phyloP scores from a whole-genome alignment of 2,113 vertebrate genomes.

The Eidolon helvum region DNA sequence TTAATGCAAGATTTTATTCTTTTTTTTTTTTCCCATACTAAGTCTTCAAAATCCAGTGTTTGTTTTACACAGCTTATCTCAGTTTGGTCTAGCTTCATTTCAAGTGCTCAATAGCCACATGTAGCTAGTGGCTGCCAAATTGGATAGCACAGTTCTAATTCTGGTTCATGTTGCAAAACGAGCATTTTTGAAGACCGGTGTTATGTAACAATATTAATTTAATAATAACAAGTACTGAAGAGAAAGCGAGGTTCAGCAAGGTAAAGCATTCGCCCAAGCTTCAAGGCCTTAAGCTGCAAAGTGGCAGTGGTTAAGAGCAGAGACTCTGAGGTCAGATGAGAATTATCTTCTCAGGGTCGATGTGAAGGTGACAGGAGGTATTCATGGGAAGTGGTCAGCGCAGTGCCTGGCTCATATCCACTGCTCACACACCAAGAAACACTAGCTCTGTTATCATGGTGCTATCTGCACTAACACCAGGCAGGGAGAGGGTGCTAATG shows the following conservation, averaged over 20 bases:
- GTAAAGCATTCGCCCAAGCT: not conserved
- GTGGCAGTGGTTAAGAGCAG: not conserved
- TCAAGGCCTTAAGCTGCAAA: not conserved
- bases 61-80: not conserved
- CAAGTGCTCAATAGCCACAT: not conserved
- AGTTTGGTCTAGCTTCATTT: not conserved
- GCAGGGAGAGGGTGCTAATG: not conserved
- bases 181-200: not conserved
- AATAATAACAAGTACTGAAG: not conserved
- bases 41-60: not conserved
- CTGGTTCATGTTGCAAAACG: not conserved
- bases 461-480: not conserved
- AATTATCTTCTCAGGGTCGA: not conserved
- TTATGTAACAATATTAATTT: not conserved
- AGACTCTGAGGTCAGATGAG: not conserved
- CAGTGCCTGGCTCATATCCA: not conserved
- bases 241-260: not conserved
- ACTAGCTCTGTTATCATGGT: accelerated
- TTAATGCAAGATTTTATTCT: not conserved
- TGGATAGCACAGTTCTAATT: not conserved
- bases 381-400: not conserved
- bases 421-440: not conserved
- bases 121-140: not conserved
- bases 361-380: not conserved
- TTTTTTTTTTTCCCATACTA: not conserved